phyloP scores from a whole-genome alignment of 2,888 invertebrate genomes.

The Habrosyne pyritoides region DNA sequence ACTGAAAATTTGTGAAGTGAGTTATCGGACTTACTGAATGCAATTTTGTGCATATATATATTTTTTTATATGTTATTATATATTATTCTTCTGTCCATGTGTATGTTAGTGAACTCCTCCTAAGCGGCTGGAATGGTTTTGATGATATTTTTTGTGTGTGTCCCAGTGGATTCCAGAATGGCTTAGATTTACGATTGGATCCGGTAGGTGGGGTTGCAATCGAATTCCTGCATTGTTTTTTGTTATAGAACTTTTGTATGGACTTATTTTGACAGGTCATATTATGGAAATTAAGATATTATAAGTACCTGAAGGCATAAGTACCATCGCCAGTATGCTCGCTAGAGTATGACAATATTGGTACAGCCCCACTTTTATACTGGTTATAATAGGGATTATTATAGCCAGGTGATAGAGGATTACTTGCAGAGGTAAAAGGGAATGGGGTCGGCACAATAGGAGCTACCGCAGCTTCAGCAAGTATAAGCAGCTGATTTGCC shows the following conservation, averaged over 20 bases:
- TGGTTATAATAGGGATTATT: conserved; percentile 58
- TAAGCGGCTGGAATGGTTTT: no score
- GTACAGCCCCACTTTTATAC: conserved; percentile 58
- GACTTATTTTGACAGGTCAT: no score
- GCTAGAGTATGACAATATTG: conserved; percentile 80
- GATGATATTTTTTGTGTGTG: no score
- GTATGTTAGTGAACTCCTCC: no score
- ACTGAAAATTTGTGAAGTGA: conserved; percentile 65
- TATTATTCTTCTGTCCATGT: no score
- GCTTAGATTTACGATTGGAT: no score
- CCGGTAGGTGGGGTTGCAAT: no score
- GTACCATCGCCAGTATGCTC: conserved; percentile 85
- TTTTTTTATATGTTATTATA: no score
- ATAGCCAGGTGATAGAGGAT: conserved; percentile 39
- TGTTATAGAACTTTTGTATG: no score
- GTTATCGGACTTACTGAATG: background rate
- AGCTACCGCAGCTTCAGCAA: conserved; percentile 22
- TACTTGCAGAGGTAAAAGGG: conserved; percentile 32
- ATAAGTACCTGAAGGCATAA: conserved; percentile 78
- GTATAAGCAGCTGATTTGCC: conserved; percentile 26
- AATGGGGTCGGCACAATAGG: conserved; percentile 22
- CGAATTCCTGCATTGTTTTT: no score
- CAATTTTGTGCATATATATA: no score
- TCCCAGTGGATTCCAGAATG: no score
- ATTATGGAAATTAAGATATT: background rate